These are phyloP conservation scores for Parnassius glacialis DNA, from an alignment of 2,888 invertebrate genomes.

Conservation along the genomic window DNA sequence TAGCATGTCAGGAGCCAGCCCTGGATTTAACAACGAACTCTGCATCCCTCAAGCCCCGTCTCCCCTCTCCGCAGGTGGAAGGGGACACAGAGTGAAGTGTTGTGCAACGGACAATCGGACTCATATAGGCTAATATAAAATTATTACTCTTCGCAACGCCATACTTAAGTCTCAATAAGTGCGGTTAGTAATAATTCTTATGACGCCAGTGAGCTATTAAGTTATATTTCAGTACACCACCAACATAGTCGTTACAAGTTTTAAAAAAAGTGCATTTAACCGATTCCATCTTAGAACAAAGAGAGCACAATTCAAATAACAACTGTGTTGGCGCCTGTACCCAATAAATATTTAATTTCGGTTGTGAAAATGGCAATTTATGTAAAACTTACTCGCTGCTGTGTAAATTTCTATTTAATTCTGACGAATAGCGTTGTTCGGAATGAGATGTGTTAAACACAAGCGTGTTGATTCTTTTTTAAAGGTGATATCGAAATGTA, in stretches of 20 bases:
- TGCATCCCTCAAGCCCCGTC: conserved; percentile 47
- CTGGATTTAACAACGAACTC: conserved; percentile 59
- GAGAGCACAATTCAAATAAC: conserved; percentile 17
- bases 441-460: conserved; percentile 75
- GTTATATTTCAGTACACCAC: conserved; percentile 45
- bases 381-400: conserved; percentile 71
- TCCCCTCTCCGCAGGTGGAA: conserved; percentile 41
- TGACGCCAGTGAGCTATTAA: conserved; percentile 61
- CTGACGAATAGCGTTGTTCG: conserved; percentile 67
- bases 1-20: conserved; percentile 50
- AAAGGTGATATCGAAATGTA: conserved; percentile 54
- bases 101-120: conserved; percentile 63
- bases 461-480: conserved; percentile 63
- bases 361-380: conserved; percentile 81
- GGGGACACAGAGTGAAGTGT: conserved; percentile 69
- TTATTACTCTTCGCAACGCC: conserved; percentile 49
- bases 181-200: conserved; percentile 53
- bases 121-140: conserved; percentile 43
- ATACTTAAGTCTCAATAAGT: conserved; percentile 33
- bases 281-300: background rate
- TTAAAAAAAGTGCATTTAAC: conserved; percentile 9
- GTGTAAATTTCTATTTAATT: conserved; percentile 69
- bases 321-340: conserved; percentile 41
- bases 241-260: conserved; percentile 28
- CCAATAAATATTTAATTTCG: conserved; percentile 79